Conservation (phyloP, 2,797 vertebrate species). For the Falco columbarius region DNA sequence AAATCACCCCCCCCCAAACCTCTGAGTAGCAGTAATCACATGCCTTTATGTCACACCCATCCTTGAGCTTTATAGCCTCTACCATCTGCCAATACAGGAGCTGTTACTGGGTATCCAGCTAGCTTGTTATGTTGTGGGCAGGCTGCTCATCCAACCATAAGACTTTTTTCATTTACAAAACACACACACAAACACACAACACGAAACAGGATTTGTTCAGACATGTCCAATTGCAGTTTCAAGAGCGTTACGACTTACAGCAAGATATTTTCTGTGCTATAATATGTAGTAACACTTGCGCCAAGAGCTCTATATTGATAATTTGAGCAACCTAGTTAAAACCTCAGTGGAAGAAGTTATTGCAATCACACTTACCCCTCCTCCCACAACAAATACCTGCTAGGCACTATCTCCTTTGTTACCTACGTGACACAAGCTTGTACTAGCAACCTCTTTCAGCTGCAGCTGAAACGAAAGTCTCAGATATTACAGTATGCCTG, state of each 20-base stretch:
- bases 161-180: background rate
- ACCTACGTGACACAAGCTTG: background rate
- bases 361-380: background rate
- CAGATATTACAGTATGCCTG: background rate
- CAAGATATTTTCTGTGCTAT: background rate
- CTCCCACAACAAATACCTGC: background rate
- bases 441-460: background rate
- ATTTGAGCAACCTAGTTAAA: background rate
- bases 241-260: background rate
- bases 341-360: background rate
- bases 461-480: background rate
- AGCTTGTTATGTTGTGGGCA: background rate
- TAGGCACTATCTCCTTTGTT: background rate
- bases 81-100: background rate
- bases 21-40: background rate
- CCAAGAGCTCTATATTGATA: background rate
- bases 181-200: background rate
- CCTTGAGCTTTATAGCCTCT: background rate
- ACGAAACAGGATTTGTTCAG: background rate
- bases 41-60: background rate
- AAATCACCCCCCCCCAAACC: background rate
- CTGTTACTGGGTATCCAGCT: background rate
- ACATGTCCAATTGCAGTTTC: background rate
- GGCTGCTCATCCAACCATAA: background rate
- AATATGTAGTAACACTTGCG: accelerated